Percentiles rank a stretch among this genome's conserved stretches.
Conservation (phyloP, 2,113 vertebrate species). For the Rhea americana region DNA sequence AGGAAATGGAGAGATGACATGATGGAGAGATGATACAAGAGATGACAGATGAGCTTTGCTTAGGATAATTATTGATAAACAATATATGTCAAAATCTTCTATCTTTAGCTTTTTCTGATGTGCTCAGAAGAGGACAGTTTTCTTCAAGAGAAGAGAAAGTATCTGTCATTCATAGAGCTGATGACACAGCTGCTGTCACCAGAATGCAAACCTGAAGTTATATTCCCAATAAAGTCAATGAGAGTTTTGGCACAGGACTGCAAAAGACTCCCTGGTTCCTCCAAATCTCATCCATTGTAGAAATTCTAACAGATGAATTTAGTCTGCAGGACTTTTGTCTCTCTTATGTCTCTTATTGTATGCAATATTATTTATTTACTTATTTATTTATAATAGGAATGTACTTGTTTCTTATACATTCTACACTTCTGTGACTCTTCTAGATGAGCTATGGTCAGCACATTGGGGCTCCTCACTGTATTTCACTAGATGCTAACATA, state of each 20-base stretch:
- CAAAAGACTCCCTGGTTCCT: neutral
- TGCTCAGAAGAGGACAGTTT: neutral
- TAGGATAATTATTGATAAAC: conserved; percentile 15
- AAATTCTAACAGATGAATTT: neutral
- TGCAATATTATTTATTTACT: neutral
- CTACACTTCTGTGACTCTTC: neutral
- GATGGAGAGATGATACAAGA: neutral
- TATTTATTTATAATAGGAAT: neutral
- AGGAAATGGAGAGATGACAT: neutral
- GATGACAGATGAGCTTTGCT: conserved; percentile 5
- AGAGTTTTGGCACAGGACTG: neutral
- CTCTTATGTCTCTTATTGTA: accelerated
- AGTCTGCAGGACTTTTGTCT: neutral
- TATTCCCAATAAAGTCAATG: neutral
- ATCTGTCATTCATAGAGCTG: neutral
- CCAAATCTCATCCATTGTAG: neutral
- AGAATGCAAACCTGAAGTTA: neutral
- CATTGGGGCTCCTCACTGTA: neutral
- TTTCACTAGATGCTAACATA: neutral
- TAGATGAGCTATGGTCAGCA: neutral
- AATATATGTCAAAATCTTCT: neutral
- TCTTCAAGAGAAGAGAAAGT: neutral
- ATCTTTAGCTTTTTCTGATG: neutral
- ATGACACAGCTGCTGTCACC: conserved; percentile 1
- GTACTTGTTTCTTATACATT: neutral